Conservation (phyloP, 2,797 vertebrate genomes). For the Hydrophis major region DNA sequence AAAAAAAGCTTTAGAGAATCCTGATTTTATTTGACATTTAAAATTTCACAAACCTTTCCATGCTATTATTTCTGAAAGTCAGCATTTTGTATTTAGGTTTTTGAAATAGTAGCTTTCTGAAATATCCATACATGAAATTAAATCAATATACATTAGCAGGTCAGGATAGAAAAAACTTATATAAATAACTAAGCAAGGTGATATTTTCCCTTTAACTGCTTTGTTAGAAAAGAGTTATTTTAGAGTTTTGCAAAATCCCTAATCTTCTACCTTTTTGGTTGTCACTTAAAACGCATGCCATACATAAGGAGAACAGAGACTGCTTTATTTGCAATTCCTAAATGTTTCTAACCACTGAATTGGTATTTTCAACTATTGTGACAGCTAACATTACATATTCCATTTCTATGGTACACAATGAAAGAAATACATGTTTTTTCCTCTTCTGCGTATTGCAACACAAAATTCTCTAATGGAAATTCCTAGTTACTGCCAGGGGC, state of each 20-base stretch:
- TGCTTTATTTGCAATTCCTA: not conserved
- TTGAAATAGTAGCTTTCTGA: not conserved
- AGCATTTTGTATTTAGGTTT: not conserved
- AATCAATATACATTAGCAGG: not conserved
- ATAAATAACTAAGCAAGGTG: not conserved
- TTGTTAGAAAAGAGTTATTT: slow-evolving; percentile 3
- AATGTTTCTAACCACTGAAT: not conserved
- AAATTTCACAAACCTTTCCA: not conserved
- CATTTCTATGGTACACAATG: not conserved
- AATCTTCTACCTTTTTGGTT: not conserved
- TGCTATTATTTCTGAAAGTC: not conserved
- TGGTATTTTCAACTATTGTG: not conserved
- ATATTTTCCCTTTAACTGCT: slow-evolving; percentile 22
- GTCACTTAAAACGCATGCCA: not conserved
- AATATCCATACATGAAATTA: not conserved
- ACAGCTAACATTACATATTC: not conserved
- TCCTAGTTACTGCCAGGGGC: not conserved
- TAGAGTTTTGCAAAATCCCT: not conserved
- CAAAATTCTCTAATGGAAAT: not conserved
- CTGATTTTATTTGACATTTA: not conserved
- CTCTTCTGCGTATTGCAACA: not conserved
- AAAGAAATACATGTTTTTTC: not conserved
- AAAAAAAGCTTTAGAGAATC: not conserved
- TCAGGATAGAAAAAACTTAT: not conserved
- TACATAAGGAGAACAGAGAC: not conserved